phyloP scores from a whole-genome alignment of 2,113 vertebrate genomes.

The Macaca mulatta region DNA sequence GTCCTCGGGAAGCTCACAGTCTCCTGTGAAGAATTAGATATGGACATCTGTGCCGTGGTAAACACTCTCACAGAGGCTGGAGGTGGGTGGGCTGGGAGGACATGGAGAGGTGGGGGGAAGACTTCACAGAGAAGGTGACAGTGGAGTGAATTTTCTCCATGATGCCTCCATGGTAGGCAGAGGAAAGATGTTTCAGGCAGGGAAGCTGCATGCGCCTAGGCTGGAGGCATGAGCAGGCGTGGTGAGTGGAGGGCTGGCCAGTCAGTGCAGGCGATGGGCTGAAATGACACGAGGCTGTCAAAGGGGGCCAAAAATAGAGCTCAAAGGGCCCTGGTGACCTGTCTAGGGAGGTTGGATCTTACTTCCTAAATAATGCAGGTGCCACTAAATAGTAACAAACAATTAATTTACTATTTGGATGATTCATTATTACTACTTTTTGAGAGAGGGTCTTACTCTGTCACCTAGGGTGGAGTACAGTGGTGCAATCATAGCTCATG shows the following conservation, averaged over 20 bases:
- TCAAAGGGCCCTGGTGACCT: background rate
- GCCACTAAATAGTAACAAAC: background rate
- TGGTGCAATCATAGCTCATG: no score
- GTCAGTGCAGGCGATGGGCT: accelerated
- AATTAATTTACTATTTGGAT: background rate
- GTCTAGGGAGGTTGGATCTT: background rate
- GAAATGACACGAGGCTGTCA: accelerated
- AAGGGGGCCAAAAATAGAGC: accelerated
- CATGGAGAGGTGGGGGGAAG: background rate
- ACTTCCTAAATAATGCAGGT: background rate
- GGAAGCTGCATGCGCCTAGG: background rate
- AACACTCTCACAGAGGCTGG: background rate
- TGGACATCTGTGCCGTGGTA: background rate
- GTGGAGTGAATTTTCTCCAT: background rate
- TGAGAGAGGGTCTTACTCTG: background rate
- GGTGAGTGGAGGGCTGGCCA: background rate
- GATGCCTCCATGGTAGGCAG: no score
- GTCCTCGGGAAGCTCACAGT: background rate
- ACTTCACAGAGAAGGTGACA: background rate
- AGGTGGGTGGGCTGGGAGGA: accelerated
- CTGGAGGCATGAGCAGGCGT: accelerated
- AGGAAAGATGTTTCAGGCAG: background rate
- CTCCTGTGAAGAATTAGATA: background rate
- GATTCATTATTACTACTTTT: background rate
- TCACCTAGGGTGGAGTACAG: no score